Conservation (phyloP, 2,113 vertebrate species). For the Malaclemys terrapin region DNA sequence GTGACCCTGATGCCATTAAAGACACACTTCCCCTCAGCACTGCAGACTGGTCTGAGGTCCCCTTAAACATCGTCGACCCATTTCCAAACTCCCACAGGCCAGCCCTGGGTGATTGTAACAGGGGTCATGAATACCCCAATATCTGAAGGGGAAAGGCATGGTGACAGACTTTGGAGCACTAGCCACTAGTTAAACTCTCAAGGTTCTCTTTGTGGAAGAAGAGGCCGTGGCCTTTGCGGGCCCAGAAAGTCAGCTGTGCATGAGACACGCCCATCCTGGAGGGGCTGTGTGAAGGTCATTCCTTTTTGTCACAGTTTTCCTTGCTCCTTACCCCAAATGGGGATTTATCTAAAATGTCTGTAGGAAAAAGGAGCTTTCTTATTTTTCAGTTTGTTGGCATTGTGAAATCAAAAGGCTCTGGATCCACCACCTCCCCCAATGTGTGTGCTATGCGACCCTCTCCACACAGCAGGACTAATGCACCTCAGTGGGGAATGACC, state of each 20-base stretch:
- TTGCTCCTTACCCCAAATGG: background rate
- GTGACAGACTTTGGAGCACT: slow-evolving; percentile 38
- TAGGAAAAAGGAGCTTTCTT: background rate
- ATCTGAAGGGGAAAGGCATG: slow-evolving; percentile 23
- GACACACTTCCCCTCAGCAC: slow-evolving; percentile 53
- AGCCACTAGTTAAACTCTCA: slow-evolving; percentile 29
- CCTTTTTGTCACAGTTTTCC: rapidly evolving
- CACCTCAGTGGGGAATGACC: background rate
- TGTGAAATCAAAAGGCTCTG: slow-evolving; percentile 31
- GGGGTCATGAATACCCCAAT: slow-evolving; percentile 22
- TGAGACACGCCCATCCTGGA: background rate
- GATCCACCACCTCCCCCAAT: background rate
- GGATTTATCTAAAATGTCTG: rapidly evolving
- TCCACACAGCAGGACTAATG: rapidly evolving
- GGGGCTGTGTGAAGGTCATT: background rate
- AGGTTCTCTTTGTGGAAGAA: background rate
- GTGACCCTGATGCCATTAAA: slow-evolving; percentile 59
- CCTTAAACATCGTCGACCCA: slow-evolving; percentile 45
- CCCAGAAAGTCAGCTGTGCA: slow-evolving; percentile 1
- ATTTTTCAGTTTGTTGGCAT: background rate
- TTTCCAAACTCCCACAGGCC: slow-evolving; percentile 26
- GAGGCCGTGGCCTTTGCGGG: background rate
- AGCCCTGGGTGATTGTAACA: background rate
- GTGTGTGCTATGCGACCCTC: background rate
- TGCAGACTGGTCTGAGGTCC: slow-evolving; percentile 50